Evolutionary conservation across 1,140 invertebrate species (phyloP), one percentile per base, ranked within the genome.

Genomic region (Acyrthosiphon pisum): DNA sequence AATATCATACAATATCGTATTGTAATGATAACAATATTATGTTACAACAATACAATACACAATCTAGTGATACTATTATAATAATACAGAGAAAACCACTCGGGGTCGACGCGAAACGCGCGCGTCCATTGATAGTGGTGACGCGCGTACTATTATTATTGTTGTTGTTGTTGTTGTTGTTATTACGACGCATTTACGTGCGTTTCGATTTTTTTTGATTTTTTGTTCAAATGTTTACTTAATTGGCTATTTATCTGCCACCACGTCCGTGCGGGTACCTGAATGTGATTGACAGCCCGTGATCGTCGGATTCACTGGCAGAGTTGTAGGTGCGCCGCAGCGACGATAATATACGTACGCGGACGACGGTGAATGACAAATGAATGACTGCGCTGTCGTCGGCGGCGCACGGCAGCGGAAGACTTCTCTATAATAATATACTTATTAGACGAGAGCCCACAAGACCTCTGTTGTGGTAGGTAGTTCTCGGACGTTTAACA

Each of bases 341-440:
- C 8, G 2, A 88, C 46, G 46, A 88, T 35, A 87, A 76, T 76
- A 76, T 76, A n/a, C 14, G 4, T n/a, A 68, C n/a, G 60, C 35
- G 11, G 86, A 20, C 83, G 46, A 50, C 86, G 46, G 46, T 35
- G 86, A 88, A 88, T 50, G 86, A 88, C 86, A 88, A 88, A 88
- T 88, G 86, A 88, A 88, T 50, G 86, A 50, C 86, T 23, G 37
- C 41, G 41, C 41, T 8, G 37, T 14, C 23, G 86, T 22, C 44
- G 86, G 1, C 46, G 23, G 84, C 44, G 23, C 81, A 37, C 37
- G 20, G 22, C 81, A 60, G 60, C 60, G 14, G 60, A 76, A n/a
- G 60, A n/a, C 60, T 76, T 53, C 50, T 22, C 20, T 76, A 35
- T 35, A 76, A 35, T 35, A 76, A 76, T 76, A 76, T n/a, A 76